Conservation (phyloP, 2,113 vertebrate genomes). For the Dryoscopus gambensis region DNA sequence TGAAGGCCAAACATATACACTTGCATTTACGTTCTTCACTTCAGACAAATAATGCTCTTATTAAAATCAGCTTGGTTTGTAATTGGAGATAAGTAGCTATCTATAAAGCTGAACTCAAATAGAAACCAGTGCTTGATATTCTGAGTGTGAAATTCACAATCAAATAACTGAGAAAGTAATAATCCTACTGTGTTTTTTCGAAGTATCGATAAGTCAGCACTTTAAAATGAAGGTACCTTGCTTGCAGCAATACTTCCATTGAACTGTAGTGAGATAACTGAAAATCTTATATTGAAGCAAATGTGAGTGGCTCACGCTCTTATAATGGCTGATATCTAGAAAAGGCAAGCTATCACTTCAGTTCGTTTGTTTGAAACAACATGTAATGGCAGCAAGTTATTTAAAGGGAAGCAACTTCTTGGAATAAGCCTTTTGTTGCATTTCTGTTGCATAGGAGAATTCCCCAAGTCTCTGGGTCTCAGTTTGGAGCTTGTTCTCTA, state of each 20-base stretch:
- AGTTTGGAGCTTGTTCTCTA: not conserved
- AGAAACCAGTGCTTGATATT: not conserved
- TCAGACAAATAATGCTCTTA: not conserved
- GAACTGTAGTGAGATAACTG: not conserved
- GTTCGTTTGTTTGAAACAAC: not conserved
- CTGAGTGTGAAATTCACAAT: not conserved
- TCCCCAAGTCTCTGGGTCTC: not conserved
- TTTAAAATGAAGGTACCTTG: not conserved
- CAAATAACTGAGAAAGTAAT: not conserved
- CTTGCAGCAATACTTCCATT: not conserved
- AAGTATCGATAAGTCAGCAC: not conserved
- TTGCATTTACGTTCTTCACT: not conserved
- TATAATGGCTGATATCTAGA: not conserved
- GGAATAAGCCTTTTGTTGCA: not conserved
- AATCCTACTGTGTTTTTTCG: rapidly evolving
- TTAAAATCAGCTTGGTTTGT: not conserved
- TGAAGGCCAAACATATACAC: not conserved
- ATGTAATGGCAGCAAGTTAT: not conserved
- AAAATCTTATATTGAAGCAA: not conserved
- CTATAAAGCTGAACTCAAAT: not conserved
- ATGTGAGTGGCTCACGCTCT: not conserved
- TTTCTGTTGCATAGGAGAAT: not conserved
- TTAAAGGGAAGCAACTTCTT: not conserved
- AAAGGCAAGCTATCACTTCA: not conserved
- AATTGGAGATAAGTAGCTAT: not conserved